Conservation (phyloP, 1,140 invertebrate genomes). For the Trichonephila clavipes region DNA sequence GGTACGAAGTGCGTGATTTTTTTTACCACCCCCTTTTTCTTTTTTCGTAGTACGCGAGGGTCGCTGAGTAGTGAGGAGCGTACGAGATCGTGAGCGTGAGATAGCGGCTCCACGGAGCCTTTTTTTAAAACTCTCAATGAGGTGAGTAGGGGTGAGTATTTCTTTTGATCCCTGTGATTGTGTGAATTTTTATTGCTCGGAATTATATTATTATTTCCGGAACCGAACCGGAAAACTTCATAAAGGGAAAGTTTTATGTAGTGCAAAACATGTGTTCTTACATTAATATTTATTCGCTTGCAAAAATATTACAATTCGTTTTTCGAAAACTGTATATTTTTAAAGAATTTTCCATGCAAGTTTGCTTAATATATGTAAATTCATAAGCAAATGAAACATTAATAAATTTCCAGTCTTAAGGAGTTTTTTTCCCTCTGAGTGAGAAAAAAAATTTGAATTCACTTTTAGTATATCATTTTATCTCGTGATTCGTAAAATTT, state of each 20-base stretch:
- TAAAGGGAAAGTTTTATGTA: neutral
- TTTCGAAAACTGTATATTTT: no score
- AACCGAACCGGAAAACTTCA: neutral
- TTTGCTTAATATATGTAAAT: no score
- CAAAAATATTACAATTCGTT: no score
- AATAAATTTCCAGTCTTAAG: no score
- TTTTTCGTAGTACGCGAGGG: conserved; percentile 58
- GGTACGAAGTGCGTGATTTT: conserved; percentile 66
- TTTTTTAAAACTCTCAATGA: conserved; percentile 65
- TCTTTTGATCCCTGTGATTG: neutral
- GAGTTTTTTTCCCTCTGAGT: no score
- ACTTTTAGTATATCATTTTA: no score
- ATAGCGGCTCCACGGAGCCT: neutral
- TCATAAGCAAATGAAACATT: no score
- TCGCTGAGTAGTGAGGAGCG: conserved; percentile 38
- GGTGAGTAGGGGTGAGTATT: conserved; percentile 72
- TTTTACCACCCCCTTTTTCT: conserved; percentile 24
- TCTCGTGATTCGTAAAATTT: no score
- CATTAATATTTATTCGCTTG: no score
- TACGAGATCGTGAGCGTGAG: conserved; percentile 12
- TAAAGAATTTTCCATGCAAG: no score
- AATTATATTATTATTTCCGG: conserved; percentile 19
- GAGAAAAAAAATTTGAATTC: no score
- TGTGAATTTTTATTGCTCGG: neutral
- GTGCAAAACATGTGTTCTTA: no score